phyloP scores from a whole-genome alignment of 2,888 invertebrate genomes.

The Galerucella pusilla region DNA sequence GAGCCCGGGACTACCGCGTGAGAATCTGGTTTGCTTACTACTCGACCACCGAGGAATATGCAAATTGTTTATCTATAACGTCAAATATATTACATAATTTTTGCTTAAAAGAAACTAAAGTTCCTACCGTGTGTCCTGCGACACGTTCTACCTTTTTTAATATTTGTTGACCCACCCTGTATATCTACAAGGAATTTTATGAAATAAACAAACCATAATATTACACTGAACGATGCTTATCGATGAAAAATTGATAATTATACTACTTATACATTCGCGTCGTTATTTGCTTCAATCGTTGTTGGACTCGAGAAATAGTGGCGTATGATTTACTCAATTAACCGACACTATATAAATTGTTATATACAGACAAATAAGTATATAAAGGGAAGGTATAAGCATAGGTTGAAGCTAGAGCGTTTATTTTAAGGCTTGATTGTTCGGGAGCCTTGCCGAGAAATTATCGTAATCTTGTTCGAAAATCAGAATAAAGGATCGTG shows the following conservation, averaged over 20 bases:
- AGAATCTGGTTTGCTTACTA: too few species aligned
- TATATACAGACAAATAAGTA: neutral
- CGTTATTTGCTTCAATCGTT: constrained; percentile 1
- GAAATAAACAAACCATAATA: neutral
- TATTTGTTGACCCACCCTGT: neutral
- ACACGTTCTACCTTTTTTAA: neutral
- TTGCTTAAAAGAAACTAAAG: too few species aligned
- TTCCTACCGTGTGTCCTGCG: too few species aligned
- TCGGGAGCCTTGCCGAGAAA: too few species aligned
- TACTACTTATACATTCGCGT: neutral
- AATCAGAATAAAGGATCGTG: too few species aligned
- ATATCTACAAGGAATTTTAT: neutral
- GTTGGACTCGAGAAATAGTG: neutral
- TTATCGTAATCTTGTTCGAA: too few species aligned
- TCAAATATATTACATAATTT: too few species aligned
- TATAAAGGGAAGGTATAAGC: neutral
- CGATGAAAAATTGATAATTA: constrained; percentile 12
- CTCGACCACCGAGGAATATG: too few species aligned
- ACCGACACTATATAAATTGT: neutral
- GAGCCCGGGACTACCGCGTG: too few species aligned
- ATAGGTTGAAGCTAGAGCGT: neutral
- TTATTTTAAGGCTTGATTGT: neutral
- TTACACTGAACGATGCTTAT: constrained; percentile 1
- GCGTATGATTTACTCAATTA: neutral
- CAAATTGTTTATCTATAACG: too few species aligned